A percentile compares a stretch with the other conserved stretches of the same genome.
Evolutionary conservation across 2,113 vertebrate genomes (phyloP).

Genomic region (Marmota monax): DNA sequence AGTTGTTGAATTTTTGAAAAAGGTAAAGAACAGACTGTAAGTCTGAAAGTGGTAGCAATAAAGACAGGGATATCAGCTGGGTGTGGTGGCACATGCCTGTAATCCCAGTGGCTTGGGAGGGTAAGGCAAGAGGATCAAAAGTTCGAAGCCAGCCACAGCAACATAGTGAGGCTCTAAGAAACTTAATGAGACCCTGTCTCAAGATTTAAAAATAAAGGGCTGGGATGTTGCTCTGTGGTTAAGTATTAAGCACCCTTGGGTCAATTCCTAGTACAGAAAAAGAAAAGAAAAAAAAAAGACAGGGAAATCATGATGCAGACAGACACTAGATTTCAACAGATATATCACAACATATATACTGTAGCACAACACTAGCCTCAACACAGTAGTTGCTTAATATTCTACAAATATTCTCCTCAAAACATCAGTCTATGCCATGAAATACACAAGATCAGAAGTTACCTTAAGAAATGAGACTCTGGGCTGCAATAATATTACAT

Average conservation of each 20-base stretch:
- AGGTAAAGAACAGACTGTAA: background rate
- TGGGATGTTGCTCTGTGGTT: too few species aligned
- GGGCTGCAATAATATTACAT: background rate
- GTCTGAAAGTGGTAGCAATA: background rate
- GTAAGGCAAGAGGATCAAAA: too few species aligned
- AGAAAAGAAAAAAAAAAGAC: too few species aligned
- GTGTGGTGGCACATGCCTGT: too few species aligned
- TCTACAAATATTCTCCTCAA: background rate
- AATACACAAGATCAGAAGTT: background rate
- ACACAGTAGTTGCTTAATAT: background rate
- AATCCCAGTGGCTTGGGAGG: too few species aligned
- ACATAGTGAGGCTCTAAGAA: too few species aligned
- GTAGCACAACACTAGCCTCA: background rate
- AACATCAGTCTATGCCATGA: background rate
- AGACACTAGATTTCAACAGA: background rate
- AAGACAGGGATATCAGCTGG: background rate
- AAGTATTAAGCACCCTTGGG: too few species aligned
- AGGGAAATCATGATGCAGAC: background rate
- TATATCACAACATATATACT: too few species aligned
- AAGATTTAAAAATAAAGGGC: too few species aligned
- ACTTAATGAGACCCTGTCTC: too few species aligned
- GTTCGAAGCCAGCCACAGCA: too few species aligned
- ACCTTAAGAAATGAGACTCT: background rate
- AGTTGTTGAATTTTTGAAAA: slow-evolving; percentile 22
- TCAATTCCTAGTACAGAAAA: too few species aligned